Evolutionary conservation across 2,888 invertebrate genomes (phyloP).

Genomic region (Charanyca ferruginea): DNA sequence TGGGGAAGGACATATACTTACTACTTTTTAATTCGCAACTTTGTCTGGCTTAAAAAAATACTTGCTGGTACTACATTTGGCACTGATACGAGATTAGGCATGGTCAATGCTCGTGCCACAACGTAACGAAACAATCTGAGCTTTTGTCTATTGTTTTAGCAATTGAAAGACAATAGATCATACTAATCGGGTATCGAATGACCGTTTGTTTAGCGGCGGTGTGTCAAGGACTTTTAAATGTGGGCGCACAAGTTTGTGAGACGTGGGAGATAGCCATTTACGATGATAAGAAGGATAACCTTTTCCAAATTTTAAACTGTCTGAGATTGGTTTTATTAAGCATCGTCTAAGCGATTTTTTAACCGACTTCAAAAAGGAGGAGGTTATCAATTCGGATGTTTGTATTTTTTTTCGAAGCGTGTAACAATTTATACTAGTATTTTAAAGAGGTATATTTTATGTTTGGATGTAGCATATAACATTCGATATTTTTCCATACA

Average conservation of each 20-base stretch:
- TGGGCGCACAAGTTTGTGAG: conserved; percentile 27
- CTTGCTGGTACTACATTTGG: neutral
- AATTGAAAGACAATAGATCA: conserved; percentile 58
- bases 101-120: conserved; percentile 54
- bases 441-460: no score
- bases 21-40: no score
- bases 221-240: conserved; percentile 50
- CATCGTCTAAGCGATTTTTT: no score
- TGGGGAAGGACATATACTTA: no score
- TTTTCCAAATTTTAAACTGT: neutral
- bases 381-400: no score
- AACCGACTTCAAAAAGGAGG: no score
- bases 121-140: conserved; percentile 49
- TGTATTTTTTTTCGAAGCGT: neutral
- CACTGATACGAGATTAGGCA: conserved; percentile 64
- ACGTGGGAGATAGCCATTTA: conserved; percentile 10
- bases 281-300: neutral
- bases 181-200: conserved; percentile 56
- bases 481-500: no score
- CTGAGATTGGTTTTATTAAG: neutral
- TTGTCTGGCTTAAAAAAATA: no score
- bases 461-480: no score
- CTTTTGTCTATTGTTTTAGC: conserved; percentile 64
- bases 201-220: conserved; percentile 26
- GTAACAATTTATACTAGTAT: no score